phyloP scores from a whole-genome alignment of 2,888 invertebrate species.

The Dexiosoma caninum region DNA sequence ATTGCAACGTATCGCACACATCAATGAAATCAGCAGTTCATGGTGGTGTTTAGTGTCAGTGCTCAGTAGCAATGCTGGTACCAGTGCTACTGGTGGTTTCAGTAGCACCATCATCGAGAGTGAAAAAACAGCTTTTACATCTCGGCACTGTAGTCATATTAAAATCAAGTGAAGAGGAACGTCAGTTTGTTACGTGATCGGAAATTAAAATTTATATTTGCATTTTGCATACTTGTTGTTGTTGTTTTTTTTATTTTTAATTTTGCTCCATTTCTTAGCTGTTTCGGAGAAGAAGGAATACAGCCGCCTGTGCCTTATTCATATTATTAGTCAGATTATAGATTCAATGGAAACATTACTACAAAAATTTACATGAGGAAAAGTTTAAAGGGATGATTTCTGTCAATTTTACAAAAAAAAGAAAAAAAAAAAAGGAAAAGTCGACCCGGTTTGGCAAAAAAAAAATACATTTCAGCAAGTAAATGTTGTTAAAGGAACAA shows the following conservation, averaged over 20 bases:
- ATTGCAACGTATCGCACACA: constrained; percentile 5
- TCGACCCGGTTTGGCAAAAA: not conserved
- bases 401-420: no score
- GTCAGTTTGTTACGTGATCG: constrained; percentile 61
- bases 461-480: constrained; percentile 30
- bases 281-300: not conserved
- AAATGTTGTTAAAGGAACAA: constrained; percentile 28
- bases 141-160: constrained; percentile 44
- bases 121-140: constrained; percentile 11
- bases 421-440: no score
- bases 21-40: constrained; percentile 30
- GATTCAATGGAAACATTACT: constrained; percentile 29
- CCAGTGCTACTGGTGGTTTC: constrained; percentile 10
- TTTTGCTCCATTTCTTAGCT: not conserved
- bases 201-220: constrained; percentile 51
- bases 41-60: not conserved
- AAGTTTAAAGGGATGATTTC: not conserved
- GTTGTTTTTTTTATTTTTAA: not conserved
- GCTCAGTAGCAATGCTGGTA: constrained; percentile 11
- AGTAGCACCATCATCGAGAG: not conserved
- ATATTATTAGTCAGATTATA: constrained; percentile 11
- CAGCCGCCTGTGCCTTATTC: not conserved
- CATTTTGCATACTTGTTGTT: constrained; percentile 7
- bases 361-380: not conserved
- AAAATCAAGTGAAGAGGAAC: constrained; percentile 58